phyloP scores from a whole-genome alignment of 2,888 invertebrate genomes.

The Lasioglossum villosulum region DNA sequence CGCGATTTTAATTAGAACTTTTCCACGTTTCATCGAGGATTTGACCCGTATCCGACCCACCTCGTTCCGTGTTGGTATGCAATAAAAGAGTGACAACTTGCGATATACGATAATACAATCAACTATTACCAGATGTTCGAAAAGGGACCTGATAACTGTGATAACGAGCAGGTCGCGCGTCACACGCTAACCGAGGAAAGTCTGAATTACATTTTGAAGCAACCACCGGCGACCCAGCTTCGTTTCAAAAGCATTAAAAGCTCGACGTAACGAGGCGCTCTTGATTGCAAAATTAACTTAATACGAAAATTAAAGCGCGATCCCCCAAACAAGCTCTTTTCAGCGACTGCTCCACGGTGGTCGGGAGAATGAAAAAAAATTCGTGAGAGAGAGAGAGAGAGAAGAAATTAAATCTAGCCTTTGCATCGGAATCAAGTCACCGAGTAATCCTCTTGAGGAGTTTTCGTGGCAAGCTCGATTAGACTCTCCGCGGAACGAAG shows the following conservation, averaged over 20 bases:
- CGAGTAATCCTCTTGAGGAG: not conserved
- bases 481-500: not conserved
- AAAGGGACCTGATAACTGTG: not conserved
- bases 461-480: not conserved
- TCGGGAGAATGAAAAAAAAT: not conserved
- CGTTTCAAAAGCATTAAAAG: not conserved
- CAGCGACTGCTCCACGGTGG: not conserved
- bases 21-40: not conserved
- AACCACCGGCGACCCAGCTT: not conserved
- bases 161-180: not conserved
- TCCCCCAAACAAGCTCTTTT: not conserved
- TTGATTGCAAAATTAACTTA: constrained; percentile 14
- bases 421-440: constrained; percentile 2
- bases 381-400: not conserved
- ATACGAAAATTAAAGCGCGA: not conserved
- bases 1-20: not conserved
- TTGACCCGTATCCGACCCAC: not conserved
- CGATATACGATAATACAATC: not conserved
- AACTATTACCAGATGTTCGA: not conserved
- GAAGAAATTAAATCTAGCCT: not conserved
- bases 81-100: not conserved
- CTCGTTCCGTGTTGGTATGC: not conserved
- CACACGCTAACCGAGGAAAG: not conserved
- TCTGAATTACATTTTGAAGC: constrained; percentile 1
- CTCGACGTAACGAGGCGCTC: not conserved